Evolutionary conservation across 1,140 invertebrate species (phyloP).

Genomic region (Physella acuta): DNA sequence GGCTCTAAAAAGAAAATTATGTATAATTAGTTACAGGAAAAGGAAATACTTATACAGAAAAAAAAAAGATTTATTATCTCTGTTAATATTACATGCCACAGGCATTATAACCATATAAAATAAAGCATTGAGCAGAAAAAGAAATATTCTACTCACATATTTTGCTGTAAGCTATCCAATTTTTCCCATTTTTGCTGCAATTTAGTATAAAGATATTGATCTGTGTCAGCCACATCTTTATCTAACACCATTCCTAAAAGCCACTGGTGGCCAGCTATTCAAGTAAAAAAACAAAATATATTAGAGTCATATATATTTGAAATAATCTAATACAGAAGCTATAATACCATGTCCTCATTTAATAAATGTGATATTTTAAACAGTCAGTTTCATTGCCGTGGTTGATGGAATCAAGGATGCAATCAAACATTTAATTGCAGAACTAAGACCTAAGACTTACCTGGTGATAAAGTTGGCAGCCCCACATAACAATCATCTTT

Average conservation of each 20-base stretch:
- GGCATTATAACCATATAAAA: neutral
- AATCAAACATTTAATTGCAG: no score
- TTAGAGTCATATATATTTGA: no score
- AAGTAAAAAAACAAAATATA: slow-evolving; percentile 17
- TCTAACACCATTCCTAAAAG: slow-evolving; percentile 69
- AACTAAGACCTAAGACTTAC: slow-evolving; percentile 56
- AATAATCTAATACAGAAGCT: no score
- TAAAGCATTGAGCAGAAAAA: neutral
- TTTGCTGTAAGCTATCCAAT: slow-evolving; percentile 48
- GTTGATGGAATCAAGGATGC: no score
- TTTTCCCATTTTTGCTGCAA: slow-evolving; percentile 57
- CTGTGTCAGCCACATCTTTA: slow-evolving; percentile 61
- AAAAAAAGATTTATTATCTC: neutral
- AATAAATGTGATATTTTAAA: no score
- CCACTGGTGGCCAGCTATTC: slow-evolving; percentile 70
- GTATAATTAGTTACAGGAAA: neutral
- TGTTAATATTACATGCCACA: neutral
- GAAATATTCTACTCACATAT: slow-evolving; percentile 43
- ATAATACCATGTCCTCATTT: no score
- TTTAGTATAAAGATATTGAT: slow-evolving; percentile 61
- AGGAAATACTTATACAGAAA: no score
- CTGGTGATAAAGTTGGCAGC: slow-evolving; percentile 64
- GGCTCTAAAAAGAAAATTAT: slow-evolving; percentile 57
- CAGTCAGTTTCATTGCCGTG: no score
- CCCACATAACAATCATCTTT: slow-evolving; percentile 77